Conservation (phyloP, 2,113 vertebrate species). For the Dasyurus viverrinus region DNA sequence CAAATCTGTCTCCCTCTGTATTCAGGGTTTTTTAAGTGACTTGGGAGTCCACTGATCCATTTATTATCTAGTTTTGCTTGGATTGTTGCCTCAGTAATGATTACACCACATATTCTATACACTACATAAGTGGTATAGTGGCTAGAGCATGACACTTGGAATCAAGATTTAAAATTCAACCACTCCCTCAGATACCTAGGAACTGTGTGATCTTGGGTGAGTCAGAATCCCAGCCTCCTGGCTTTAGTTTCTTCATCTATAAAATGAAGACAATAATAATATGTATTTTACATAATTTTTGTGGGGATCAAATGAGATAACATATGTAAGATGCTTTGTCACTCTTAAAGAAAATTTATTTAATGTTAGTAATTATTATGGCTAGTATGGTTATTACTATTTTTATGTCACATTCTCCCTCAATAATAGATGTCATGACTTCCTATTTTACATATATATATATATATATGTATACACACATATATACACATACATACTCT, state of each 20-base stretch:
- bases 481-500: background rate
- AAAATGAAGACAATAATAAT: background rate
- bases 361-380: background rate
- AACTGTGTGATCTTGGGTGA: background rate
- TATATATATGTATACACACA: too few species aligned
- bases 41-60: background rate
- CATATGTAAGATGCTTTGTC: background rate
- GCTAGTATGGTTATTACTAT: background rate
- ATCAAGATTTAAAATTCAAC: background rate
- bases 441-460: background rate
- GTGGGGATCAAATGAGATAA: background rate
- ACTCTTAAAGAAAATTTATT: background rate
- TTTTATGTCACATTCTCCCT: background rate
- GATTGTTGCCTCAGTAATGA: background rate
- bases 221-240: background rate
- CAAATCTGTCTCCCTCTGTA: background rate
- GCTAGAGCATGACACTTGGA: background rate
- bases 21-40: background rate
- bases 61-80: background rate
- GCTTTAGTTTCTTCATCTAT: background rate
- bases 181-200: background rate
- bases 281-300: background rate
- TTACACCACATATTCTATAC: background rate
- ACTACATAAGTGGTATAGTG: background rate
- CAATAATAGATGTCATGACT: background rate